phyloP scores from a whole-genome alignment of 2,797 vertebrate species.

The Hylomyscus alleni region DNA sequence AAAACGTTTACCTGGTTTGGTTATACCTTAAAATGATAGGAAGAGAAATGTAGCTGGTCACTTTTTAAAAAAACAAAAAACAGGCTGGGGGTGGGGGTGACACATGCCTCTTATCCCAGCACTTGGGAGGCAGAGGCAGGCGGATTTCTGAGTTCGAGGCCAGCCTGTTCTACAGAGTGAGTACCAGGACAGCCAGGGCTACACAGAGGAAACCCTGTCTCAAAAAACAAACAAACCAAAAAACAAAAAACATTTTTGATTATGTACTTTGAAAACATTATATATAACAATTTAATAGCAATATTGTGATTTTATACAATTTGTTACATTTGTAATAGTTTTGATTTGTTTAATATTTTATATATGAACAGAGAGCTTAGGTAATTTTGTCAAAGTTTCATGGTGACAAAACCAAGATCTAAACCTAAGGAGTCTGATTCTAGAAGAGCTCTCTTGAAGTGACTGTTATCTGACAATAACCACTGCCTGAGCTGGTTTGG shows the following conservation, averaged over 20 bases:
- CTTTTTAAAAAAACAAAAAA: neutral
- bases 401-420: neutral
- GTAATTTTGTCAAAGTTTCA: slow-evolving; percentile 50
- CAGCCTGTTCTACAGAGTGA: too few relatives aligned
- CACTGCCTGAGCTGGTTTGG: neutral
- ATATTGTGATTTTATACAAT: neutral
- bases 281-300: slow-evolving; percentile 11
- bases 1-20: slow-evolving; percentile 31
- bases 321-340: slow-evolving; percentile 8
- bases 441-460: neutral
- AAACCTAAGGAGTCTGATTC: neutral
- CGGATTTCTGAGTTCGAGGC: too few relatives aligned
- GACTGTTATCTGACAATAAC: neutral
- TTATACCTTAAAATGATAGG: slow-evolving; percentile 42
- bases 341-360: slow-evolving; percentile 26
- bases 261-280: neutral
- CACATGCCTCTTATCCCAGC: too few relatives aligned
- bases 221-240: too few relatives aligned
- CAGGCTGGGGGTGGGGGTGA: too few relatives aligned
- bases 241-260: neutral
- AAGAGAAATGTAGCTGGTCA: slow-evolving; percentile 2
- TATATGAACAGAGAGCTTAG: slow-evolving; percentile 49
- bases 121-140: too few relatives aligned
- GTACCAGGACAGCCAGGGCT: too few relatives aligned
- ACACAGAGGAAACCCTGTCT: too few relatives aligned